phyloP scores from a whole-genome alignment of 2,113 vertebrate genomes.

The Sander vitreus region DNA sequence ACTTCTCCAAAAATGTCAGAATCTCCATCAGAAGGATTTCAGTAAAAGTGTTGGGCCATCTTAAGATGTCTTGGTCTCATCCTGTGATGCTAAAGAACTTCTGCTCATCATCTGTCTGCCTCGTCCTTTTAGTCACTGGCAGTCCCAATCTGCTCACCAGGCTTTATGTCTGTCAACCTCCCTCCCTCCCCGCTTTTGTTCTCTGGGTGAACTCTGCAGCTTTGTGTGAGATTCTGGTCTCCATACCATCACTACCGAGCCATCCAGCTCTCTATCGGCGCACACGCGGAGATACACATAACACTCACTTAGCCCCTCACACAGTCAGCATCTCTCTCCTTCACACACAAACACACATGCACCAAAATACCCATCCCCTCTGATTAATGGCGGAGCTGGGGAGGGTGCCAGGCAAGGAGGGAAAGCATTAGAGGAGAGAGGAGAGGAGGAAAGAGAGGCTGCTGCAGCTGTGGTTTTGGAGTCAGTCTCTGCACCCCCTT shows the following conservation, averaged over 20 bases:
- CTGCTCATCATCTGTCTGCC: conserved; percentile 63
- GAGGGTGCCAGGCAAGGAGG: conserved; percentile 79
- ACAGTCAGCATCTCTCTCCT: conserved; percentile 60
- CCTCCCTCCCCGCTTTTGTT: conserved; percentile 76
- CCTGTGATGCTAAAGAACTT: conserved; percentile 47
- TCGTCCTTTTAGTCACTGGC: conserved; percentile 66
- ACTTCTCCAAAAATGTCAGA: conserved; percentile 10
- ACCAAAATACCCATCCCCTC: conserved; percentile 71
- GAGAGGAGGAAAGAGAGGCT: conserved; percentile 49
- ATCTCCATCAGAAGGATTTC: conserved; percentile 27
- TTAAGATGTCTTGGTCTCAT: conserved; percentile 25
- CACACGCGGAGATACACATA: conserved; percentile 65
- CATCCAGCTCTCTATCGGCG: conserved; percentile 78
- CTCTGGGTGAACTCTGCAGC: conserved; percentile 85
- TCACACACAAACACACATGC: conserved; percentile 59
- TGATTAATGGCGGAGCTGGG: conserved; percentile 86
- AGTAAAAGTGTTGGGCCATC: neutral
- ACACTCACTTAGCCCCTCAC: conserved; percentile 56
- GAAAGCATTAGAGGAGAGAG: conserved; percentile 56
- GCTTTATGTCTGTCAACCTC: conserved; percentile 80
- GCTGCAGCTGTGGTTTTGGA: conserved; percentile 86
- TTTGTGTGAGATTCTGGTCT: conserved; percentile 85
- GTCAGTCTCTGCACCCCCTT: conserved; percentile 77
- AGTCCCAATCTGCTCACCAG: conserved; percentile 84
- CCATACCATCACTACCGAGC: conserved; percentile 79